phyloP scores from a whole-genome alignment of 2,113 vertebrate species.

The Prunella fulvescens region DNA sequence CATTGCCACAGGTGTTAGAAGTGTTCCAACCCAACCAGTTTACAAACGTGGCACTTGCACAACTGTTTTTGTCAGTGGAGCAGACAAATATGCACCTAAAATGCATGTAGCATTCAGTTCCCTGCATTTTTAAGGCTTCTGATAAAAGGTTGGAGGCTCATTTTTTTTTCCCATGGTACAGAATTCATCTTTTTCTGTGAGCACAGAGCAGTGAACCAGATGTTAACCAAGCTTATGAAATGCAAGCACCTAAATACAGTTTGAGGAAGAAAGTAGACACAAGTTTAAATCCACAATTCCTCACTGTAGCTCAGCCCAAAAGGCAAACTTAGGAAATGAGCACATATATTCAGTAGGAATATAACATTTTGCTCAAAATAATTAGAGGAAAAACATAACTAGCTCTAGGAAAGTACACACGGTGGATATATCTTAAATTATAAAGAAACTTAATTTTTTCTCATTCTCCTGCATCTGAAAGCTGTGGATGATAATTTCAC shows the following conservation, averaged over 20 bases:
- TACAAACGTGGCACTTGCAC: background rate
- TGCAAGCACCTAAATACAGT: background rate
- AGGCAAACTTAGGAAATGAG: background rate
- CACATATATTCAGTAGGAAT: background rate
- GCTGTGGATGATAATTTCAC: background rate
- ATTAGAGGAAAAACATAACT: background rate
- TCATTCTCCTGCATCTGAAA: background rate
- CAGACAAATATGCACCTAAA: conserved; percentile 18
- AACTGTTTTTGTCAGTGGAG: background rate
- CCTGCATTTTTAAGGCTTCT: background rate
- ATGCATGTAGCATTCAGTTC: background rate
- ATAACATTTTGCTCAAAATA: conserved; percentile 10
- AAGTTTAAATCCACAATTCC: background rate
- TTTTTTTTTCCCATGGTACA: background rate
- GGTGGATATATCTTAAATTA: background rate
- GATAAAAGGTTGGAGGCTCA: background rate
- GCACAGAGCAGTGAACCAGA: background rate
- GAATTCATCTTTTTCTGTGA: background rate
- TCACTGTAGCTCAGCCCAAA: background rate
- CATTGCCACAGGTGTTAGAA: conserved; percentile 37
- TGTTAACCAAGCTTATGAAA: conserved; percentile 14
- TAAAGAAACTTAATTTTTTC: background rate
- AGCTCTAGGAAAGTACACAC: background rate
- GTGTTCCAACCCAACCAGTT: background rate
- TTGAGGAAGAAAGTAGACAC: background rate